phyloP scores from a whole-genome alignment of 2,888 invertebrate species.

The Melangyna quadrimaculata region DNA sequence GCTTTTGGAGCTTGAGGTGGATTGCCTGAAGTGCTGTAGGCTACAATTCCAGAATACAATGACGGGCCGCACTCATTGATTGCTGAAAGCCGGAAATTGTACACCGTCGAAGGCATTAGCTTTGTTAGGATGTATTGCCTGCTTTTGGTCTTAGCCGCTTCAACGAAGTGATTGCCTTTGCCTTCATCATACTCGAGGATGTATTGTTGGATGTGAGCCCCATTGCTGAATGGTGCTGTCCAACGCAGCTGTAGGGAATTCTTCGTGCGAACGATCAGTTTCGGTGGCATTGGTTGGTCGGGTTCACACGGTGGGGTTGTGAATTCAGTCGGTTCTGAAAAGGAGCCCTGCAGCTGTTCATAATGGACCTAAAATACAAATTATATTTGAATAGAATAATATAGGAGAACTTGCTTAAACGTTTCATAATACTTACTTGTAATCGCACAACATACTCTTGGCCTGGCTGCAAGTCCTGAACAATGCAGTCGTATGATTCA shows the following conservation, averaged over 20 bases:
- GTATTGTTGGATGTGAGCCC: conserved; percentile 89
- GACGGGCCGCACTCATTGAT: conserved; percentile 91
- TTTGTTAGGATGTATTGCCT: conserved; percentile 89
- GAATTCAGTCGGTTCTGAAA: conserved; percentile 90
- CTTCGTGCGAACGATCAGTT: conserved; percentile 87
- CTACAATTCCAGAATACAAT: conserved; percentile 86
- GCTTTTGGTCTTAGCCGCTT: conserved; percentile 87
- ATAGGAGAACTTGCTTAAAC: not conserved
- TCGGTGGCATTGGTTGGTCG: conserved; percentile 88
- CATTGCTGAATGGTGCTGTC: conserved; percentile 89
- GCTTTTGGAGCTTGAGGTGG: conserved; percentile 90
- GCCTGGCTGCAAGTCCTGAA: conserved; percentile 93
- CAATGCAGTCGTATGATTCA: conserved; percentile 88
- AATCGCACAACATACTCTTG: conserved; percentile 92
- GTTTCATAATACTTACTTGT: conserved; percentile 82
- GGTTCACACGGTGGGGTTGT: conserved; percentile 91
- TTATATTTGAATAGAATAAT: not conserved
- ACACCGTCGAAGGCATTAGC: conserved; percentile 89
- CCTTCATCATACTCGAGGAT: conserved; percentile 90
- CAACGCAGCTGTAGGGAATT: conserved; percentile 87
- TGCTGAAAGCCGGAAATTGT: conserved; percentile 91
- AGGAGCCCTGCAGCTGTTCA: conserved; percentile 88
- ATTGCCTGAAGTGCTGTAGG: conserved; percentile 89
- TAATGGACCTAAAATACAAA: conserved; percentile 79
- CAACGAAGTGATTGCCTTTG: conserved; percentile 85